Conservation (phyloP, 1,140 invertebrate genomes). For the Hermatobates lingyangjiaoensis region DNA sequence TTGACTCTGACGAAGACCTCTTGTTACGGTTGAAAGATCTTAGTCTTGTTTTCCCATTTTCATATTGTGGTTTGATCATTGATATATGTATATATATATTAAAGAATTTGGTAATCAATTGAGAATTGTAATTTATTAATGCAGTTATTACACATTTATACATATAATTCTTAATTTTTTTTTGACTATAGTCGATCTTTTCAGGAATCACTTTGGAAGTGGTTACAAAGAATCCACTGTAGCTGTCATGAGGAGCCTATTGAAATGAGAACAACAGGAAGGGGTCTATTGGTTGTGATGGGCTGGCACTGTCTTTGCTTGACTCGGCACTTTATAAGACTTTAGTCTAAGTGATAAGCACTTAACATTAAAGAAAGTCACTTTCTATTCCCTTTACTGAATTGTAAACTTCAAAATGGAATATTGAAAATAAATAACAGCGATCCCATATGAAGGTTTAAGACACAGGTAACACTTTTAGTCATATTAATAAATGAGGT, state of each 20-base stretch:
- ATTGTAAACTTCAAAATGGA: too few relatives aligned
- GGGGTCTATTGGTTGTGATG: neutral
- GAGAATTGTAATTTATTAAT: neutral
- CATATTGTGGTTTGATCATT: neutral
- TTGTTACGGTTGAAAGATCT: neutral
- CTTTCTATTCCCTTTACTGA: too few relatives aligned
- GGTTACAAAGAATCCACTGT: slow-evolving; percentile 16
- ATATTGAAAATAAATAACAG: too few relatives aligned
- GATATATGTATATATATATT: neutral
- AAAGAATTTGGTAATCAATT: neutral
- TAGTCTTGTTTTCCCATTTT: neutral
- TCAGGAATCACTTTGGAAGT: slow-evolving; percentile 20
- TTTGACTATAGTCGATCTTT: slow-evolving; percentile 3
- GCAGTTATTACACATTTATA: neutral
- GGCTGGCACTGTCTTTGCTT: too few relatives aligned
- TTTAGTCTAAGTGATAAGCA: too few relatives aligned
- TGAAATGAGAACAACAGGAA: slow-evolving; percentile 13
- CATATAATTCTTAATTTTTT: neutral
- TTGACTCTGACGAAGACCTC: too few relatives aligned
- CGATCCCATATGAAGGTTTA: too few relatives aligned
- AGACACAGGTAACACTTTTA: too few relatives aligned
- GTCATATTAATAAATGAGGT: too few relatives aligned
- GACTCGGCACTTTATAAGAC: too few relatives aligned
- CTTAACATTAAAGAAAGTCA: too few relatives aligned
- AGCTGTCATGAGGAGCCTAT: slow-evolving; percentile 15